Evolutionary conservation across 2,113 vertebrate genomes (phyloP).

Genomic region (Athene noctua): DNA sequence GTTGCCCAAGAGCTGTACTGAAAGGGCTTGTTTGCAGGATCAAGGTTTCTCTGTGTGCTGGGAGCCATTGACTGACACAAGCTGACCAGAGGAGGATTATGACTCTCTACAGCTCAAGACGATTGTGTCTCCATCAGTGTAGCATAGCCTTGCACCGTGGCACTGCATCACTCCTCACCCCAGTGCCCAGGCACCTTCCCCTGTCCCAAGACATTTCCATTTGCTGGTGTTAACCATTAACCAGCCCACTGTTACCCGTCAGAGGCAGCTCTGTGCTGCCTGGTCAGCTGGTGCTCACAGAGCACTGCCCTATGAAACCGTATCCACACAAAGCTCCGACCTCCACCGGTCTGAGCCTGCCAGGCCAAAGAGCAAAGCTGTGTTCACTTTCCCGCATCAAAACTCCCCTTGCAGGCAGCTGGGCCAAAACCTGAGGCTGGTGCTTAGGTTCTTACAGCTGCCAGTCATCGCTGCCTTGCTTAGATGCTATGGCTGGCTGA

Average conservation of each 20-base stretch:
- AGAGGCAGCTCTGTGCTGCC: neutral
- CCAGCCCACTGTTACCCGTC: neutral
- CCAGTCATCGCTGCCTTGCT: neutral
- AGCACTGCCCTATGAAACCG: neutral
- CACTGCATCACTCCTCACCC: neutral
- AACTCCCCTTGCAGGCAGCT: neutral
- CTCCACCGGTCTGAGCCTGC: fast-evolving
- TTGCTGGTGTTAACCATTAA: neutral
- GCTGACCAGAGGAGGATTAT: neutral
- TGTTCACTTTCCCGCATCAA: neutral
- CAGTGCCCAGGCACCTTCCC: neutral
- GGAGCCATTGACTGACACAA: fast-evolving
- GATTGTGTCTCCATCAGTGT: fast-evolving
- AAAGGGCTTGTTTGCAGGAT: neutral
- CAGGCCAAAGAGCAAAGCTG: neutral
- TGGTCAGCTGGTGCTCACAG: neutral
- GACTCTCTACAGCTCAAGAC: neutral
- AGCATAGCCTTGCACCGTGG: fast-evolving
- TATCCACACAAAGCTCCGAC: neutral
- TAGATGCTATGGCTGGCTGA: neutral
- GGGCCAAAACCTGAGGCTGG: neutral
- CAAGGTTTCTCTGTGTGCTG: neutral
- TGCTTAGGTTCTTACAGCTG: neutral
- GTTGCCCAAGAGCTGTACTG: neutral
- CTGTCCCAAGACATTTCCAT: neutral